phyloP scores from a whole-genome alignment of 2,888 invertebrate species.

The Zelleria hepariella region DNA sequence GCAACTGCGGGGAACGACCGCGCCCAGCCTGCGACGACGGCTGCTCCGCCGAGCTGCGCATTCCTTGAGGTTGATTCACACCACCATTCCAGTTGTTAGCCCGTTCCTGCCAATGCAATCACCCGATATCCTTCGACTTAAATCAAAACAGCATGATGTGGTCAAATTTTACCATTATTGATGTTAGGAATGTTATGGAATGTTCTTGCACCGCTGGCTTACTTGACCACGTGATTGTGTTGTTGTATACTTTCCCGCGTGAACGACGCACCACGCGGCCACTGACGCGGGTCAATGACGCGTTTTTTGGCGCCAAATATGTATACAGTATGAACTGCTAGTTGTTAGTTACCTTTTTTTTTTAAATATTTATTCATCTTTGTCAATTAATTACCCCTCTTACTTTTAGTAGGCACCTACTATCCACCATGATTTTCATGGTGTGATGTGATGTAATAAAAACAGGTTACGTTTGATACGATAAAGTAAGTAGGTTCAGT shows the following conservation, averaged over 20 bases:
- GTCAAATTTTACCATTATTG: neutral
- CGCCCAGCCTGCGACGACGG: constrained; percentile 18
- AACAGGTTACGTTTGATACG: neutral
- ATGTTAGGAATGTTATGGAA: neutral
- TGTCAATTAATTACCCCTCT: no score
- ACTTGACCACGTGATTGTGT: no score
- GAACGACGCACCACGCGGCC: constrained; percentile 12
- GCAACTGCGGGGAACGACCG: constrained; percentile 38
- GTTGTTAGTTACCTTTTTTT: no score
- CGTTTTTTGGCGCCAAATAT: constrained; percentile 25
- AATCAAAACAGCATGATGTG: no score
- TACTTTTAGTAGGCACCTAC: no score
- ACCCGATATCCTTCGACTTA: neutral
- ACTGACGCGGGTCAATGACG: constrained; percentile 22
- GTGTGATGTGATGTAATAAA: neutral
- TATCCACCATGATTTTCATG: neutral
- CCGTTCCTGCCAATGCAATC: neutral
- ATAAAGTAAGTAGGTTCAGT: constrained; percentile 1
- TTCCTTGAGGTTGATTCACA: constrained; percentile 34
- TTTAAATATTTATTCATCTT: no score
- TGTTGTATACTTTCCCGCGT: no score
- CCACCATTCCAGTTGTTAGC: constrained; percentile 5
- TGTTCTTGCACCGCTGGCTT: no score
- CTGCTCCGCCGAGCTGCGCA: constrained; percentile 21
- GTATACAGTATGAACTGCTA: no score